Evolutionary conservation across 2,888 invertebrate species (phyloP), one percentile per base, ranked within the genome.

Genomic region (Harmothoe impar): DNA sequence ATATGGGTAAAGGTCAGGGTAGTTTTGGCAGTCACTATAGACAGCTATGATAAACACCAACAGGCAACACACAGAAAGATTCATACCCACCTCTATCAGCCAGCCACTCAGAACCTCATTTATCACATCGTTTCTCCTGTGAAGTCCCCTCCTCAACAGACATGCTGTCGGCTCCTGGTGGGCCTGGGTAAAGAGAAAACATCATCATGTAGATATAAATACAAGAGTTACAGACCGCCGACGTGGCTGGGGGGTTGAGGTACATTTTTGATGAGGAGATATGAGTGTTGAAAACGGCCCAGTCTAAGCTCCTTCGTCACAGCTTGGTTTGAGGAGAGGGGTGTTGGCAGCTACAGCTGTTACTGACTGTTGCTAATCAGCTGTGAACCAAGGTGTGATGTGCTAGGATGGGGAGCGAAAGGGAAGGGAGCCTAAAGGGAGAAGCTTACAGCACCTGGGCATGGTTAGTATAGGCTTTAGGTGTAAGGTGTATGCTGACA

Each of bases 381-480:
- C 72, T 72, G 72, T 72, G 62, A 62, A 62, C 62, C 62, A 62
- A 62, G 62, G 62, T 62, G 62, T 62, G 62, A 62, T 62, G 62
- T n/a, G 43, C 43, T 7, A 43, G 43, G 43, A 43, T 43, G 43
- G 43, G 43, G 43, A 43, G 43, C 3, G 43, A 43, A 43, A 43
- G 43, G 43, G 43, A 43, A 43, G 10, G 43, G 43, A 3, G 43
- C 43, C 43, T 43, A 43, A 43, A 43, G 43, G 3, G 10, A 43
- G 43, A 3, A 3, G 5, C 43, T 10, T 3, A 43, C 5, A 43
- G 43, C 43, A 43, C 43, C 43, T 43, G 43, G 43, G 3, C 5
- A 3, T 43, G 43, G 43, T 43, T 43, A 43, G 43, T 43, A 43
- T 43, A 7, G 43, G 43, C 43, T 43, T 43, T 43, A 43, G 43